These are phyloP conservation scores for Dendrocopos noguchii DNA, from an alignment of 2,113 vertebrate species.

Conservation along the genomic window DNA sequence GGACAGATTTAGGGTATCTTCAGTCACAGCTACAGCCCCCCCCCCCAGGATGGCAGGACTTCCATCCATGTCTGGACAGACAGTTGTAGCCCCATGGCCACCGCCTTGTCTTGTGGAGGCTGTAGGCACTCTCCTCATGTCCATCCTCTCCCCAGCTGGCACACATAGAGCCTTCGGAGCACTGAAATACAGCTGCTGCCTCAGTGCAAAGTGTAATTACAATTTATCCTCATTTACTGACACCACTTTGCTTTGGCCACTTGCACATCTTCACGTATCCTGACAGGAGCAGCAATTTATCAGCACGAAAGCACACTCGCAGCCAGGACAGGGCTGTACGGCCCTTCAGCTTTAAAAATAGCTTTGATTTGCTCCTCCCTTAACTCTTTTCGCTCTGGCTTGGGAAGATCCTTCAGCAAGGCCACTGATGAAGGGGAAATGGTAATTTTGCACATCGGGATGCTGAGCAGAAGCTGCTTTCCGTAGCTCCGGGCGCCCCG, in stretches of 20 bases:
- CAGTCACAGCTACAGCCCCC: not conserved
- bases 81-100: rapidly evolving
- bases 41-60: not conserved
- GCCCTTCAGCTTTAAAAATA: not conserved
- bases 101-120: rapidly evolving
- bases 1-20: too few species aligned
- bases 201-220: too few species aligned
- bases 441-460: not conserved
- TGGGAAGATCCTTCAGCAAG: not conserved
- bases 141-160: rapidly evolving
- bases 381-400: not conserved
- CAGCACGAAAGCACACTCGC: rapidly evolving
- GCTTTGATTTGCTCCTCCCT: not conserved
- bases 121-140: not conserved
- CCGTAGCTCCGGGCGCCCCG: not conserved
- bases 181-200: rapidly evolving
- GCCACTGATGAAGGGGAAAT: not conserved
- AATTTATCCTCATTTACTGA: not conserved
- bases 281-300: not conserved
- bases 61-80: not conserved
- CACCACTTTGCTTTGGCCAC: not conserved
- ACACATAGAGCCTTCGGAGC: rapidly evolving
- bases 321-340: not conserved
- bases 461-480: slow-evolving; percentile 16
- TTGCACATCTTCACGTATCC: not conserved